Conservation (phyloP, 2,797 vertebrate genomes). For the Gymnopithys bicolor region DNA sequence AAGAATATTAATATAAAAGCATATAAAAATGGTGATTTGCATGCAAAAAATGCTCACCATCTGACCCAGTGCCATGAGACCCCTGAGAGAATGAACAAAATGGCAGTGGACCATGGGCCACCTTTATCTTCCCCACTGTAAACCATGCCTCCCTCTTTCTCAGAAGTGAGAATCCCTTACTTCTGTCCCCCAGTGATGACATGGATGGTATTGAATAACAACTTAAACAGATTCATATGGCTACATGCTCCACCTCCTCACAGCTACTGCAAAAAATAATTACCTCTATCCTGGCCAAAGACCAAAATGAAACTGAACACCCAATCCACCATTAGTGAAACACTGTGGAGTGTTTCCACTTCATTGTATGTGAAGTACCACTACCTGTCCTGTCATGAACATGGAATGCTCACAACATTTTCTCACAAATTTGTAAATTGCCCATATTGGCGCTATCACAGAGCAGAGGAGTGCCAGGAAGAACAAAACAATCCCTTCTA, state of each 20-base stretch:
- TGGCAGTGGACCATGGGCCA: background rate
- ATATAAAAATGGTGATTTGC: background rate
- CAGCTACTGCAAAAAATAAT: background rate
- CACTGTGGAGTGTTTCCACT: background rate
- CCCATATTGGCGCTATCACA: background rate
- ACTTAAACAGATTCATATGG: accelerated
- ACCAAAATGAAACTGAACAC: background rate
- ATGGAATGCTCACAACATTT: background rate
- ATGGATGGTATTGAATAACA: background rate
- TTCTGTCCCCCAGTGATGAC: background rate
- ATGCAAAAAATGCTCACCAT: background rate
- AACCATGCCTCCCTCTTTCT: background rate
- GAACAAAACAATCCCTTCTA: background rate
- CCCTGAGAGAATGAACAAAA: background rate
- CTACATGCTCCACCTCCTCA: accelerated
- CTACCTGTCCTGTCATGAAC: background rate
- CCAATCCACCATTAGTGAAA: background rate
- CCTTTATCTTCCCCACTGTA: accelerated
- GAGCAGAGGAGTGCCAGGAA: background rate
- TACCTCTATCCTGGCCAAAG: background rate
- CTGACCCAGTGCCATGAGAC: background rate
- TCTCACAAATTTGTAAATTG: background rate
- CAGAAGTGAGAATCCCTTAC: background rate
- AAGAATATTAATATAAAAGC: background rate
- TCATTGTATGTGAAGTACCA: background rate